Base-by-base conservation (phyloP, 1,140 invertebrate genomes). In the Halesus radiatus region DNA sequence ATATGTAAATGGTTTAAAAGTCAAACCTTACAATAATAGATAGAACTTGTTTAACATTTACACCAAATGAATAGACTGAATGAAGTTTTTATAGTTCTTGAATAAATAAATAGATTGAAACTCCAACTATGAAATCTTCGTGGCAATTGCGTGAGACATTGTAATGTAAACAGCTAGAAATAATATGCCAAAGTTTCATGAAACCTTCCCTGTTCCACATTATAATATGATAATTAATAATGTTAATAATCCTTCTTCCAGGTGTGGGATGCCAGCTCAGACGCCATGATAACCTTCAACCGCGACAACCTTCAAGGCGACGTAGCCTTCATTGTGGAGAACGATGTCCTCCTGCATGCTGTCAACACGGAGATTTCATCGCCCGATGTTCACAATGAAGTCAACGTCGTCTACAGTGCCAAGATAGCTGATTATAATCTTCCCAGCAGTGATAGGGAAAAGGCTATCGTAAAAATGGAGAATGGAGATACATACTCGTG, bases 241-340 rank as follows among this genome's bases (percentile, higher is more conserved):
- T 3, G 54, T 6, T 56, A 56, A 20, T 20, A 18, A 18, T 56
- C n/a, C 80, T 82, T 83, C 85, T 88, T 90, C 58, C 85, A 97
- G 96, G 93, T 98, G 20, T 98, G 97, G 97, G 97, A 98, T 88
- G 93, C 95, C 10, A 93, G 93, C 86, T 98, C 97, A 1, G 94
- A 97, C 88, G 94, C 96, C 0, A 88, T 95, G 81, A 97, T 98
- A 81, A 93, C 94, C 74, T 98, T 98, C 86, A 94, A 95, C 84
- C 89, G 94, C 81, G 92, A 95, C 52, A 90, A 94, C 79, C 88
- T 94, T 64, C 88, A 91, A 62, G 91, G 94, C 73, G 92, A 95
- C 84, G 90, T 98, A 32, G 96, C 97, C 5, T 97, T 96, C 85
- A 96, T 99, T 84, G 95, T 98, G n/a, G 98, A 99, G 89, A 99